These are phyloP conservation scores for Thermophis baileyi DNA, from an alignment of 2,113 vertebrate genomes.

Conservation along the genomic window DNA sequence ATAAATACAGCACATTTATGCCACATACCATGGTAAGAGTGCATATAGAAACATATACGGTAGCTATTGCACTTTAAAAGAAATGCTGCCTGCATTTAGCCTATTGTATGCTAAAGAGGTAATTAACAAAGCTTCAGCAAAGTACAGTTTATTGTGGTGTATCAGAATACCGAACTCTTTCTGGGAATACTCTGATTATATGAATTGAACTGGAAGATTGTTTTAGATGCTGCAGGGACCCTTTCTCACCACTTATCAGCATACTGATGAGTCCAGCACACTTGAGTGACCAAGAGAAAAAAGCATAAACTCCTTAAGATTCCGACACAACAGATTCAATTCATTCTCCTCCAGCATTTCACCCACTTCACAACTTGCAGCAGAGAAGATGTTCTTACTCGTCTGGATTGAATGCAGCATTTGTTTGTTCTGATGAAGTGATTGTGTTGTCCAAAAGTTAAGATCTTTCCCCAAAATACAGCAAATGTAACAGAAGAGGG, in stretches of 20 bases:
- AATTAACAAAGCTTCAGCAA: conserved; percentile 10
- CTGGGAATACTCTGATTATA: conserved; percentile 24
- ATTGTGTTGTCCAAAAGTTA: conserved; percentile 54
- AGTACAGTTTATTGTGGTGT: conserved; percentile 10
- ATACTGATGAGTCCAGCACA: conserved; percentile 15
- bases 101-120: conserved; percentile 18
- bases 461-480: conserved; percentile 54
- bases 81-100: conserved; percentile 28
- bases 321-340: conserved; percentile 50
- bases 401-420: conserved; percentile 55
- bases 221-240: conserved; percentile 11
- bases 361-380: conserved; percentile 47
- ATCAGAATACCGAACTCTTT: conserved; percentile 5
- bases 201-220: background rate
- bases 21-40: background rate
- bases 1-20: too few species aligned
- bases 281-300: background rate
- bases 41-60: too few species aligned
- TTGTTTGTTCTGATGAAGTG: conserved; percentile 57
- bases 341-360: conserved; percentile 33
- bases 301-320: background rate
- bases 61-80: background rate
- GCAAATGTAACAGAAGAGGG: conserved; percentile 33
- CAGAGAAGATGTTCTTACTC: conserved; percentile 42
- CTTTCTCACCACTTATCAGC: conserved; percentile 21